phyloP scores from a whole-genome alignment of 2,888 invertebrate species.

The Habrosyne pyritoides region DNA sequence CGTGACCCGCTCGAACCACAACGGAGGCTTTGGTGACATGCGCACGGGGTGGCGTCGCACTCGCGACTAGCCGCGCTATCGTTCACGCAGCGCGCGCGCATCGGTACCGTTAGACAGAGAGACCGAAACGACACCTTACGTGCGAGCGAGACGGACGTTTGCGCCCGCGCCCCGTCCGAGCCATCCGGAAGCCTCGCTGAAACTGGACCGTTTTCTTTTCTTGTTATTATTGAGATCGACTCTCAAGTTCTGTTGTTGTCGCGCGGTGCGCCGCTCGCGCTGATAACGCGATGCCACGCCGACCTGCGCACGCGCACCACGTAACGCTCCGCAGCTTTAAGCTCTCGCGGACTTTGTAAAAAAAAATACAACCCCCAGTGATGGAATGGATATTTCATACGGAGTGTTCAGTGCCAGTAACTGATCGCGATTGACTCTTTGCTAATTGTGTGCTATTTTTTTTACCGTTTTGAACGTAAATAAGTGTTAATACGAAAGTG shows the following conservation, averaged over 20 bases:
- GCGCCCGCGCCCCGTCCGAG: conserved; percentile 72
- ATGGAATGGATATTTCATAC: conserved; percentile 71
- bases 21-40: conserved; percentile 23
- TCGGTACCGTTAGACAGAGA: conserved; percentile 79
- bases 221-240: conserved; percentile 83
- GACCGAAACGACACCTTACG: conserved; percentile 54
- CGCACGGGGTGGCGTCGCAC: conserved; percentile 66
- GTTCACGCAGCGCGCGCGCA: conserved; percentile 60
- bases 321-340: conserved; percentile 66
- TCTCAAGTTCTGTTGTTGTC: conserved; percentile 83
- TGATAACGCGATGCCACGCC: conserved; percentile 82
- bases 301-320: conserved; percentile 74
- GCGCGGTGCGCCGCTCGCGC: conserved; percentile 77
- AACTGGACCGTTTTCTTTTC: conserved; percentile 85
- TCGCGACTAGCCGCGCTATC: conserved; percentile 76
- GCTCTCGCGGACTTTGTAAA: conserved; percentile 63
- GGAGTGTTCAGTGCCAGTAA: conserved; percentile 61
- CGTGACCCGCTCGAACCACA: conserved; percentile 15
- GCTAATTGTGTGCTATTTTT: conserved; percentile 43
- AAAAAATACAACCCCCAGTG: conserved; percentile 48
- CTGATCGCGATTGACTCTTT: conserved; percentile 46
- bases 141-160: conserved; percentile 59
- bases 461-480: conserved; percentile 41
- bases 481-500: conserved; percentile 62
- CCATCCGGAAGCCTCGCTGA: conserved; percentile 83